Percentiles rank a stretch among this genome's conserved stretches.
These are phyloP conservation scores for Etheostoma nigrum DNA, from an alignment of 2,797 vertebrate species.

Conservation along the genomic window DNA sequence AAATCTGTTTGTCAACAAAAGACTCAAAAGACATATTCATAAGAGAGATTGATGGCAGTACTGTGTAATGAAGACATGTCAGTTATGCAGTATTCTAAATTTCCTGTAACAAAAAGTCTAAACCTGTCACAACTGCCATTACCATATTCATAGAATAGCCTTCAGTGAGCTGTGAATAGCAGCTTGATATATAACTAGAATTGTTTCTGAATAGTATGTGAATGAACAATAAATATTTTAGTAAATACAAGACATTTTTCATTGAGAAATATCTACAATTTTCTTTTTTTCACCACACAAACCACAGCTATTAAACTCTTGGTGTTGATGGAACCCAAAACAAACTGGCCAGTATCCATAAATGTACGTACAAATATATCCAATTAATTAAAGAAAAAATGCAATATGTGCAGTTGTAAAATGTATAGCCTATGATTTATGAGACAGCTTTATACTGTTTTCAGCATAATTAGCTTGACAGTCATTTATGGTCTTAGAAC, in stretches of 20 bases:
- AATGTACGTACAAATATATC: not conserved
- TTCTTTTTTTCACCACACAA: slow-evolving; percentile 21
- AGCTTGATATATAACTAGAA: slow-evolving; percentile 16
- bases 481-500: slow-evolving; percentile 10
- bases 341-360: slow-evolving; percentile 1
- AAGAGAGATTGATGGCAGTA: slow-evolving; percentile 46
- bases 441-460: slow-evolving; percentile 4
- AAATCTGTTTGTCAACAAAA: slow-evolving; percentile 67
- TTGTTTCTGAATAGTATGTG: slow-evolving; percentile 2
- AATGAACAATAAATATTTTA: not conserved
- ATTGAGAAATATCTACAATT: not conserved
- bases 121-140: slow-evolving; percentile 38
- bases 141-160: slow-evolving; percentile 24
- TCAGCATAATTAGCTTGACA: slow-evolving; percentile 20
- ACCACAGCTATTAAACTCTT: slow-evolving; percentile 13
- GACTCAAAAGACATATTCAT: slow-evolving; percentile 26
- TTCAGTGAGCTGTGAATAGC: slow-evolving; percentile 27
- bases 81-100: slow-evolving; percentile 35
- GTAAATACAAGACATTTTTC: slow-evolving; percentile 2
- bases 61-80: slow-evolving; percentile 39
- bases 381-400: slow-evolving; percentile 12
- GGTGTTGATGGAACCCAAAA: slow-evolving; percentile 26
- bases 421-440: slow-evolving; percentile 6
- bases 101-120: slow-evolving; percentile 38
- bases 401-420: slow-evolving; percentile 17